Base-by-base conservation (phyloP, 1,140 invertebrate species). In the Metopolophium dirhodum region DNA sequence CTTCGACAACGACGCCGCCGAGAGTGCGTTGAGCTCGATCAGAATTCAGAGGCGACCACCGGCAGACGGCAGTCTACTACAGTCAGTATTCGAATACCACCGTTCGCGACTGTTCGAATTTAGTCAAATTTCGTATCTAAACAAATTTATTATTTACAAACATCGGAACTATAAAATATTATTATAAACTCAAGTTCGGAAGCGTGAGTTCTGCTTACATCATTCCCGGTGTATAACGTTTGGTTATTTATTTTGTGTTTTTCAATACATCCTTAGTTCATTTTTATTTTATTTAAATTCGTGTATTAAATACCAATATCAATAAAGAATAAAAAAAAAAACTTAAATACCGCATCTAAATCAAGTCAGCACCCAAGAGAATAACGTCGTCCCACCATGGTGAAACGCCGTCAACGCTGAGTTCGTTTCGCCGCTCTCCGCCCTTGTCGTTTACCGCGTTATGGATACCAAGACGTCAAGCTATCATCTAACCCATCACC, bases 11-110 rank as follows among this genome's bases (percentile, higher is more conserved):
- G 23, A 47, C 77, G 77, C 68, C 77, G 91, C 11, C 91, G 35
- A 82, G 91, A 93, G 91, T 93, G 91, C 91, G 91, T 93, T 93
- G 91, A 93, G 91, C 91, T 93, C 91, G 91, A 41, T 93, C 91
- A 23, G 41, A 41, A 41, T 41, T 41, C 41, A 41, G 91, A 86
- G 91, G 82, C 82, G 91, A 86, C 91, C 82, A 45, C 82, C 61
- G 61, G 18, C 45, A 47, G 22, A 35, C 91, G 91, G 82, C 91
- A 86, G 91, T 93, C 47, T 85, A 85, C 91, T 22, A 26, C 82
- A 86, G 22, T 86, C 82, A 86, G 91, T 93, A 45, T 35, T 83
- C 68, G 26, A 37, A n/a, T n/a, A 37, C 23, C 7, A 26, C 7
- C 14, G 91, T 86, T 18, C n/a, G 82, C 45, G 51, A 7, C 0